A percentile compares a stretch with the other conserved stretches of the same genome.
These are phyloP conservation scores for Osmerus eperlanus DNA, from an alignment of 2,113 vertebrate species.

Conservation along the genomic window DNA sequence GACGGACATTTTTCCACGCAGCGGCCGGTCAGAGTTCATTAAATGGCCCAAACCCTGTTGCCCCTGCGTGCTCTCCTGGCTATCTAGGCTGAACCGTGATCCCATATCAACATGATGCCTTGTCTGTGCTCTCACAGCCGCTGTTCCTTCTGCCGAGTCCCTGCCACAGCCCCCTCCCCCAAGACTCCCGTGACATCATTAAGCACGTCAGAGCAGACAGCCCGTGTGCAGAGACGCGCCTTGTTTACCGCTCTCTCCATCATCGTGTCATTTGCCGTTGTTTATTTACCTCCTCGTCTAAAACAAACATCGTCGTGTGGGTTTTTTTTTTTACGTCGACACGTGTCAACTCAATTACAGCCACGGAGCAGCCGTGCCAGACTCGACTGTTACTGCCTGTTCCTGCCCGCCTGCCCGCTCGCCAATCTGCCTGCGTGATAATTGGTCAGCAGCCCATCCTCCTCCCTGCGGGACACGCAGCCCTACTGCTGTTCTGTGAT, in stretches of 20 bases:
- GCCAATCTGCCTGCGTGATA: slow-evolving; percentile 17
- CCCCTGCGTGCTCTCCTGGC: neutral
- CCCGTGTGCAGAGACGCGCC: too few species aligned
- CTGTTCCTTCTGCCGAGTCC: neutral
- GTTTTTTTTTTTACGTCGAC: slow-evolving; percentile 23
- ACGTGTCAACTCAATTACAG: slow-evolving; percentile 44
- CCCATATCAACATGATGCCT: slow-evolving; percentile 18
- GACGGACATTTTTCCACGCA: slow-evolving; percentile 21
- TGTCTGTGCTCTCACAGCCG: neutral
- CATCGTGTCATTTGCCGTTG: slow-evolving; percentile 24
- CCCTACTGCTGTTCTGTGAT: slow-evolving; percentile 38
- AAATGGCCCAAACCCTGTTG: neutral
- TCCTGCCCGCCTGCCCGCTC: too few species aligned
- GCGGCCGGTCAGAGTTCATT: slow-evolving; percentile 12
- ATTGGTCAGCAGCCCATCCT: slow-evolving; percentile 49
- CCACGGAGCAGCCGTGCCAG: slow-evolving; percentile 10
- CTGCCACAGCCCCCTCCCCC: neutral
- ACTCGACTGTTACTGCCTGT: slow-evolving; percentile 46
- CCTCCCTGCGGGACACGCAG: slow-evolving; percentile 16
- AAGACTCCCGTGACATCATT: slow-evolving; percentile 38
- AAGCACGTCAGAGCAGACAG: slow-evolving; percentile 30
- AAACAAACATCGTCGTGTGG: slow-evolving; percentile 47
- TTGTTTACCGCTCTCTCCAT: slow-evolving; percentile 27
- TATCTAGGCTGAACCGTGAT: slow-evolving; percentile 16
- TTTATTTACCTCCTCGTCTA: slow-evolving; percentile 44